Evolutionary conservation across 2,113 vertebrate genomes (phyloP).

Genomic region (Halcyon senegalensis): DNA sequence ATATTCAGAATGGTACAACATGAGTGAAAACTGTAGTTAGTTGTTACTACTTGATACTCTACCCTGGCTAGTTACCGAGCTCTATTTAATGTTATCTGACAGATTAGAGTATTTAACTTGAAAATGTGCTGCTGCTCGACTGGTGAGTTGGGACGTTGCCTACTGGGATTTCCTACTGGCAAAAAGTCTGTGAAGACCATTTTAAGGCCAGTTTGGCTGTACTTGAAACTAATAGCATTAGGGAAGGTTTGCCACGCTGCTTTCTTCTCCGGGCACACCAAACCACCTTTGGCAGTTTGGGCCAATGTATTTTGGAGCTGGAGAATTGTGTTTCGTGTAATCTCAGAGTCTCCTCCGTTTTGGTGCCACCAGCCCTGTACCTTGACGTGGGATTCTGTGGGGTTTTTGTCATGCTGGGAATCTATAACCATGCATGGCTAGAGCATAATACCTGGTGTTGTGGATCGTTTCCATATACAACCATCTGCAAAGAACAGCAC

Average conservation of each 20-base stretch:
- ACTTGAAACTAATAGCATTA: not conserved
- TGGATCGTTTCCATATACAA: not conserved
- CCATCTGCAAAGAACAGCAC: not conserved
- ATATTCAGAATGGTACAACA: not conserved
- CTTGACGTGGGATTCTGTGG: not conserved
- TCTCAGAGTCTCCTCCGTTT: not conserved
- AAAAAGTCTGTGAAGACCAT: not conserved
- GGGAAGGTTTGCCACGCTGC: not conserved
- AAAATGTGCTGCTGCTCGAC: slow-evolving; percentile 31
- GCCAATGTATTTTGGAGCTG: not conserved
- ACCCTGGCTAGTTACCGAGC: not conserved
- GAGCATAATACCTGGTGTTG: not conserved
- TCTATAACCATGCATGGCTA: fast-evolving
- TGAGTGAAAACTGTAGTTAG: not conserved
- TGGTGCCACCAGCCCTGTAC: not conserved
- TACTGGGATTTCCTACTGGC: slow-evolving; percentile 18
- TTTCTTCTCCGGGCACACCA: not conserved
- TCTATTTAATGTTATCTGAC: slow-evolving; percentile 31
- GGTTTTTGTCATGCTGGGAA: not conserved
- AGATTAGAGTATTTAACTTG: slow-evolving; percentile 38
- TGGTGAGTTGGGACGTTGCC: slow-evolving; percentile 2
- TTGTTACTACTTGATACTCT: not conserved
- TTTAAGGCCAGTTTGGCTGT: not conserved
- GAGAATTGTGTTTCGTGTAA: not conserved
- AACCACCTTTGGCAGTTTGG: not conserved